Base-by-base conservation (phyloP, 2,888 invertebrate species). In the Pyrrhia umbra region DNA sequence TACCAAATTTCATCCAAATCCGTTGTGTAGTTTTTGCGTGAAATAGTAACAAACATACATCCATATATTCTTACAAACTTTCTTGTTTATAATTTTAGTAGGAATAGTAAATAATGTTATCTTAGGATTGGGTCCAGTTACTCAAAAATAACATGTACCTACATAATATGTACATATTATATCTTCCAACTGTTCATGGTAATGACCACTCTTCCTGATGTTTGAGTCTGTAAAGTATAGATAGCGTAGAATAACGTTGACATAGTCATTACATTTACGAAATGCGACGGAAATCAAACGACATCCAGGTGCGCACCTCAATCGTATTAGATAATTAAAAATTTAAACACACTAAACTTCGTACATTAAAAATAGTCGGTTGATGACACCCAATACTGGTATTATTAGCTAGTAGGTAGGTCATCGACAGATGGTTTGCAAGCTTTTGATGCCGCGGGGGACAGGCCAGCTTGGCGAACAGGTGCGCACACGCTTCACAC, bases 391-490 rank as follows among this genome's bases (percentile, higher is more conserved):
- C 61, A 61, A 46, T 40, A 21, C 27, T 56, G 37, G 61, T 75
- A 75, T 77, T 75, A 73, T 67, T 75, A 80, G 52, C 56, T 55
- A 58, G 57, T 56, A 56, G 72, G 57, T 56, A 56, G 72, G 80
- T 80, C 80, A 79, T 63, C 67, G 72, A 77, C 77, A 68, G 64
- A 55, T 46, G 57, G 45, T 57, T 58, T 61, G 61, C 51, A 37
- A 50, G 70, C 39, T 67, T 59, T 25, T 52, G 59, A 60, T 80
- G 78, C 80, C 80, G 68, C 75, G 46, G 75, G 78, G 51, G 46
- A 71, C 63, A 60, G 42, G 49, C 40, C 40, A 47, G 69, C 45
- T 21, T 43, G 50, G 51, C 50, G 73, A 30, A 27, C 80, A 77
- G 77, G 74, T 80, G 67, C 49, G 63, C 49, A 42, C 47, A 25